Percentiles rank a stretch among this genome's conserved stretches.
phyloP scores from a whole-genome alignment of 2,888 invertebrate species.

The Unio pictorum region DNA sequence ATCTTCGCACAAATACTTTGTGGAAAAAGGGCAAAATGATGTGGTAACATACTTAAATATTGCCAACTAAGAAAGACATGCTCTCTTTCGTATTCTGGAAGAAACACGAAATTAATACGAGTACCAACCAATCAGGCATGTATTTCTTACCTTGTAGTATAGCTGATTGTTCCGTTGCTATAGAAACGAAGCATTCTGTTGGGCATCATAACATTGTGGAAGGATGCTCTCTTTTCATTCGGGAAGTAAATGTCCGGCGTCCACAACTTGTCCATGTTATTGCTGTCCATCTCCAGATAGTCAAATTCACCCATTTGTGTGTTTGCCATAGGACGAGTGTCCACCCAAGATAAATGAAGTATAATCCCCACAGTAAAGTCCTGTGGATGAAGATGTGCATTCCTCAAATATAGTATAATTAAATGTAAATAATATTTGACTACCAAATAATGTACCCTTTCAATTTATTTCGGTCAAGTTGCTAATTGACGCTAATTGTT shows the following conservation, averaged over 20 bases:
- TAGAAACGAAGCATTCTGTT: conserved; percentile 97
- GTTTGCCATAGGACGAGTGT: conserved; percentile 23
- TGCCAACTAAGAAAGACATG: too few relatives aligned
- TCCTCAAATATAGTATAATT: too few relatives aligned
- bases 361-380: conserved; percentile 60
- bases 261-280: conserved; percentile 87
- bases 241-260: conserved; percentile 99
- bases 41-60: too few relatives aligned
- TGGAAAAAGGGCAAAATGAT: too few relatives aligned
- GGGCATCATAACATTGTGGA: conserved; percentile 96
- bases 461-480: too few relatives aligned
- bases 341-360: conserved; percentile 55
- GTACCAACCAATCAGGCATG: conserved; percentile 80
- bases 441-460: too few relatives aligned
- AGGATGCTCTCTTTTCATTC: conserved; percentile 96
- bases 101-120: too few relatives aligned
- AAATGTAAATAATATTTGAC: too few relatives aligned
- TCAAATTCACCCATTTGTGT: conserved; percentile 73
- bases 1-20: too few relatives aligned
- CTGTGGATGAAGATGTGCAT: conserved; percentile 24
- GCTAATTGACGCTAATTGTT: too few relatives aligned
- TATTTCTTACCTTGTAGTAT: conserved; percentile 92
- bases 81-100: too few relatives aligned
- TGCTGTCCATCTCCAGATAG: conserved; percentile 84
- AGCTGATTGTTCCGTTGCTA: conserved; percentile 93